Percentiles rank a stretch among this genome's conserved stretches.
These are phyloP conservation scores for Myiozetetes cayanensis DNA, from an alignment of 2,113 vertebrate species.

Conservation along the genomic window DNA sequence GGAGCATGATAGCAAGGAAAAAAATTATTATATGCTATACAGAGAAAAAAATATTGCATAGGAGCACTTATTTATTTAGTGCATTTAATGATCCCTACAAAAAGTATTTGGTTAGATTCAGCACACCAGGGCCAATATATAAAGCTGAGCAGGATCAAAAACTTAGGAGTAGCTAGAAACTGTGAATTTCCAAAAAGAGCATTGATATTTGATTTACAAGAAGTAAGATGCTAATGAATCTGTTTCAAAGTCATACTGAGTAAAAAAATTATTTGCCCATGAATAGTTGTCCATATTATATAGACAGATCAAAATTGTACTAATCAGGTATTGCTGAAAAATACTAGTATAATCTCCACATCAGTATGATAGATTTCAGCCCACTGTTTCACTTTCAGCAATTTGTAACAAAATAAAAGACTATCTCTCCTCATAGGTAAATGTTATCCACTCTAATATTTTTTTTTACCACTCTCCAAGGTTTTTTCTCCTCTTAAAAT, in stretches of 20 bases:
- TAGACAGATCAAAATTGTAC: neutral
- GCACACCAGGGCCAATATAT: neutral
- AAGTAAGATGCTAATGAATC: neutral
- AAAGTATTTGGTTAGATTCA: neutral
- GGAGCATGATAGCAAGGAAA: neutral
- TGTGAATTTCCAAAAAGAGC: neutral
- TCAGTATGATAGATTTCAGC: neutral
- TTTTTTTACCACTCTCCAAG: neutral
- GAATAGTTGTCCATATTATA: neutral
- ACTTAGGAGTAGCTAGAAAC: neutral
- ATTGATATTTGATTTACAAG: neutral
- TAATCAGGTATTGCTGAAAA: neutral
- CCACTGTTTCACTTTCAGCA: neutral
- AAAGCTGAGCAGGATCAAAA: neutral
- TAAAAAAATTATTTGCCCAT: neutral
- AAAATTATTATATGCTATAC: neutral
- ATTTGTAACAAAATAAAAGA: neutral
- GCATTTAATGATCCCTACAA: neutral
- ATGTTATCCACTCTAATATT: neutral
- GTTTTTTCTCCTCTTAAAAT: neutral
- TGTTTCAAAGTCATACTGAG: neutral
- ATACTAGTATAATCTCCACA: neutral
- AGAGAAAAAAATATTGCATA: neutral
- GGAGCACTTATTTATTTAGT: neutral
- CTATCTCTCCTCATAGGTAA: neutral